Base-by-base conservation (phyloP, 2,888 invertebrate genomes). In the Philereme vetulata region DNA sequence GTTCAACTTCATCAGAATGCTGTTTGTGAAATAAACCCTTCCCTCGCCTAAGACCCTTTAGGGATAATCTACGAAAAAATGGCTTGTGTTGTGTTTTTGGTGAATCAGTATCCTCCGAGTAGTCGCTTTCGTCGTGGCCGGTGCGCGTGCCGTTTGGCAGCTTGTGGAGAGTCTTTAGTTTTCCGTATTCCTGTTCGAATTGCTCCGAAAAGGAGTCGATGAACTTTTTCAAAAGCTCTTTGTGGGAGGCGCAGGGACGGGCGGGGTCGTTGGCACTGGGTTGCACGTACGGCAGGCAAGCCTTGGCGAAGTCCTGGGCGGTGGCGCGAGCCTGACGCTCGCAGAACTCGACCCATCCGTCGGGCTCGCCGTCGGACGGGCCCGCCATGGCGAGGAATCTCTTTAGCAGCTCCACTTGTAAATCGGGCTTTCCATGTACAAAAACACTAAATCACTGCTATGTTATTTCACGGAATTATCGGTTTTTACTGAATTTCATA, bases 21-120 rank as follows among this genome's bases (percentile, higher is more conserved):
- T 97, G 97, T 80, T 98, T 98, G 82, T 97, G 96, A 77, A 98
- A 98, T 50, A 98, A 93, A 44, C 97, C 95, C 80, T 94, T 94
- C 72, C 96, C 95, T 94, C 96, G 81, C 62, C 96, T 95, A 53
- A 98, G 89, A 62, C 97, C 97, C 82, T 97, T 97, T 75, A 98
- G 97, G 33, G 98, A 98, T 65, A 98, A 93, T 72, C 98, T 93
- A 72, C 97, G 93, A 79, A 97, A 96, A 82, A 98, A 97, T 3
- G 97, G 96, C 81, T 97, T 97, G 73, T 96, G 96, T 69, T 94
- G 95, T 53, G 95, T 94, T 86, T 96, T 96, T 0, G 97, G 96
- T 0, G 96, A 96, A 53, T 95, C 95, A 4, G 95, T 94, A 71
- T 97, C 97, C 76, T 97, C 96, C 0, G 96, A 95, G 72, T 95